A percentile compares a stretch with the other conserved stretches of the same genome.
Conservation (phyloP, 2,888 invertebrate genomes). For the Amphipoea lucens region DNA sequence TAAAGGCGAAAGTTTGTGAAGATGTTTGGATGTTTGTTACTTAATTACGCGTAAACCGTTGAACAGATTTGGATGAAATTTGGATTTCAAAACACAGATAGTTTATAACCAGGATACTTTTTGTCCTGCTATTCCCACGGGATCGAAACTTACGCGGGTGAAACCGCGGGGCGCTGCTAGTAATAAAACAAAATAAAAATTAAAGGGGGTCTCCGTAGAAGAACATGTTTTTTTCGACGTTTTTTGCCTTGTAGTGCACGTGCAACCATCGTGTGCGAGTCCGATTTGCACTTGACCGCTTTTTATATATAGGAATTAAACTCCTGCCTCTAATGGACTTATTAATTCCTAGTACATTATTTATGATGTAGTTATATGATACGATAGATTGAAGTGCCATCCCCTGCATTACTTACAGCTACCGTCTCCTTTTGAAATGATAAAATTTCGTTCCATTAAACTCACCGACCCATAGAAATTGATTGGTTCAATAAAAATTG, state of each 20-base stretch:
- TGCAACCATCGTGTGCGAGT: neutral
- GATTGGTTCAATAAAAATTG: slow-evolving; percentile 38
- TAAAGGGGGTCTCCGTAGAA: neutral
- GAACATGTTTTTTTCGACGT: neutral
- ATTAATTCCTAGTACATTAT: slow-evolving; percentile 4
- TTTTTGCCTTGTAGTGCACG: neutral
- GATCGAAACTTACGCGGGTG: too few relatives aligned
- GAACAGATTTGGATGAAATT: too few relatives aligned
- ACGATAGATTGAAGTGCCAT: slow-evolving; percentile 26
- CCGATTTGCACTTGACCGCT: neutral
- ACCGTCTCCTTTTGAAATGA: slow-evolving; percentile 16
- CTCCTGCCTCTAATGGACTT: slow-evolving; percentile 15
- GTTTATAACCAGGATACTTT: too few relatives aligned
- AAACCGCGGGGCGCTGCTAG: too few relatives aligned
- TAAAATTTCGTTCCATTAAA: slow-evolving; percentile 21
- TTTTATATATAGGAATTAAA: slow-evolving; percentile 15
- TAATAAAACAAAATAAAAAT: neutral
- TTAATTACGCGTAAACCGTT: too few relatives aligned
- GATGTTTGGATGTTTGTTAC: too few relatives aligned
- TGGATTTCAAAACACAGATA: too few relatives aligned
- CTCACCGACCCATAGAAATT: slow-evolving; percentile 12
- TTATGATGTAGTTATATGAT: neutral
- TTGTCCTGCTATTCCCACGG: too few relatives aligned
- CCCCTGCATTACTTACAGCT: slow-evolving; percentile 17
- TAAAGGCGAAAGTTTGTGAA: too few relatives aligned